Base-by-base conservation (phyloP, 2,113 vertebrate species). In the Lucifuga dentata region DNA sequence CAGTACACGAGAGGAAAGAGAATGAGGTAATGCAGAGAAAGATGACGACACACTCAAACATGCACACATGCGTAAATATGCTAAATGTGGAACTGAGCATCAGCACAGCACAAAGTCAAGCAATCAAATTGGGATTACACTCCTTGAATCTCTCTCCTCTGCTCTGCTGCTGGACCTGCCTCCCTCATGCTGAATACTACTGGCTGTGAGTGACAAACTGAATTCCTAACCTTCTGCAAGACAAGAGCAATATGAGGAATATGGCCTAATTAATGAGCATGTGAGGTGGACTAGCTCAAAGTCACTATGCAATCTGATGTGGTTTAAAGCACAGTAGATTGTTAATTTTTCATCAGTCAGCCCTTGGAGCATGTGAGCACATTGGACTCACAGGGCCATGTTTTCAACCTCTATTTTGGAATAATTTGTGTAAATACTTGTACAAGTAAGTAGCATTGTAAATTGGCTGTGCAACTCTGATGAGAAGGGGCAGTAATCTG, bases 321-420 rank as follows among this genome's bases (percentile, higher is more conserved):
- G 41, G 58, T 76, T 83, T 60, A 36, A 87, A 89, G 85, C 87
- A 85, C 87, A 87, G 76, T 15, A 21, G 35, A 73, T 40, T 17
- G 16, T 46, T 29, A 4, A 32, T 49, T 26, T 55, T 32, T 69
- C 60, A 36, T 39, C 21, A 8, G 45, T 48, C n/a, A 8, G 59
- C 29, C 21, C 36, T 26, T 19, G 9, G 48, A 69, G 78, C 55
- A 57, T 26, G 38, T 49, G 68, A 4, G 5, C 52, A 55, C 69
- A 36, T 4, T 51, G 19, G 45, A 59, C 56, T 57, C 33, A 15
- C 40, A 5, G n/a, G 45, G 21, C 21, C 8, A 17, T 3, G 19
- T 71, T 57, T 68, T 56, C 48, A 58, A 50, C 19, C 23, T 3
- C 21, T 53, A 24, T 74, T 71, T 70, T 70, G 59, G 24, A 69